A percentile compares a stretch with the other conserved stretches of the same genome.
Conservation (phyloP, 2,888 invertebrate genomes). For the Galeruca laticollis region DNA sequence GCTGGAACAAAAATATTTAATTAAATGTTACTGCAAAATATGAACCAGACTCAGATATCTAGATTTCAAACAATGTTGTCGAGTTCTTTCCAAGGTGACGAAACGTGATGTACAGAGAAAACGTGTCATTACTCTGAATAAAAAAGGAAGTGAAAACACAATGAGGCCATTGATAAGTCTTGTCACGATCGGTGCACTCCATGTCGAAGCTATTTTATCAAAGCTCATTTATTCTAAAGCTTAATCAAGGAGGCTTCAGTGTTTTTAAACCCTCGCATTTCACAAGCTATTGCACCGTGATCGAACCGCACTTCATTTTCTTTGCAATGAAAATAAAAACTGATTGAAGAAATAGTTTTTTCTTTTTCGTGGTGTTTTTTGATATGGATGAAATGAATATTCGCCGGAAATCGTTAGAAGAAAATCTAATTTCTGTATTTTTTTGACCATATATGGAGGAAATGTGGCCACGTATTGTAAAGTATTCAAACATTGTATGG, state of each 20-base stretch:
- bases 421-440: too few relatives aligned
- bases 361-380: neutral
- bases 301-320: slow-evolving; percentile 48
- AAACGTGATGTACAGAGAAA: slow-evolving; percentile 3
- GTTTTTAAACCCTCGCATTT: slow-evolving; percentile 50
- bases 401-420: too few relatives aligned
- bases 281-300: slow-evolving; percentile 52
- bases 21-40: too few relatives aligned
- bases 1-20: too few relatives aligned
- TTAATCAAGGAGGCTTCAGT: slow-evolving; percentile 54
- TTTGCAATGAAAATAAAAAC: slow-evolving; percentile 30
- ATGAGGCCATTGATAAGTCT: slow-evolving; percentile 55
- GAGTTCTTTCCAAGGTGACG: neutral
- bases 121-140: slow-evolving; percentile 31
- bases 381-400: too few relatives aligned
- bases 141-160: slow-evolving; percentile 48
- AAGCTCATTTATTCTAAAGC: slow-evolving; percentile 59
- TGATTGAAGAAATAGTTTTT: slow-evolving; percentile 1
- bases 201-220: slow-evolving; percentile 60
- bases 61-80: neutral
- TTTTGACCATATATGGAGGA: too few relatives aligned
- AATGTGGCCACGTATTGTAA: too few relatives aligned
- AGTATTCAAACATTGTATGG: too few relatives aligned
- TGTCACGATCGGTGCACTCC: slow-evolving; percentile 58
- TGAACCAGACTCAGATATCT: too few relatives aligned